Percentiles rank a stretch among this genome's conserved stretches.
phyloP scores from a whole-genome alignment of 2,113 vertebrate species.

The Phainopepla nitens region DNA sequence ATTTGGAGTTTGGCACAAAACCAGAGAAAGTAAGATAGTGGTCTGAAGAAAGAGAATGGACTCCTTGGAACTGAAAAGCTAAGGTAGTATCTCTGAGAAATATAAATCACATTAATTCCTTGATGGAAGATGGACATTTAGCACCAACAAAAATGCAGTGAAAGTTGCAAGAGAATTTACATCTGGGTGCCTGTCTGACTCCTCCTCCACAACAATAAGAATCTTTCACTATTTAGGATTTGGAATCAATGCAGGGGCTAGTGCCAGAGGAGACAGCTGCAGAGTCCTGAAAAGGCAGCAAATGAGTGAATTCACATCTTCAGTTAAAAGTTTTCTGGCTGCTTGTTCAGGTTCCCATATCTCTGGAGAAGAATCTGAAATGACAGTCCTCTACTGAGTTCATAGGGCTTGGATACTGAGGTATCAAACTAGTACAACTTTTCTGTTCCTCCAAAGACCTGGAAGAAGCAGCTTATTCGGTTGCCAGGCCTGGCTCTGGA shows the following conservation, averaged over 20 bases:
- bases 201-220: background rate
- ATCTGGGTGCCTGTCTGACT: slow-evolving; percentile 16
- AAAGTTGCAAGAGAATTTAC: background rate
- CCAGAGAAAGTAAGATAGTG: background rate
- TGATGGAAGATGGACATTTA: background rate
- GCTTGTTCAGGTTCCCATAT: background rate
- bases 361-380: slow-evolving; percentile 45
- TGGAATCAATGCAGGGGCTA: slow-evolving; percentile 9
- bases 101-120: background rate
- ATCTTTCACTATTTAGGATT: slow-evolving; percentile 35
- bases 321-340: slow-evolving; percentile 43
- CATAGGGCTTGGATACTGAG: background rate
- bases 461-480: background rate
- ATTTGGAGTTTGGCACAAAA: background rate
- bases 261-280: slow-evolving; percentile 60
- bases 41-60: background rate
- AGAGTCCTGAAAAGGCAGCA: slow-evolving; percentile 9
- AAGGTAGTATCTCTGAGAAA: background rate
- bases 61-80: background rate
- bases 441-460: background rate
- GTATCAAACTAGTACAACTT: background rate
- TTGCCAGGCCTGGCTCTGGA: background rate
- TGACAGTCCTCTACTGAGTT: slow-evolving; percentile 14
- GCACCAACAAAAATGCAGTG: background rate
- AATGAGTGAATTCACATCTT: slow-evolving; percentile 18